Evolutionary conservation across 2,888 invertebrate genomes (phyloP).

Genomic region (Malthinus seriepunctatus): DNA sequence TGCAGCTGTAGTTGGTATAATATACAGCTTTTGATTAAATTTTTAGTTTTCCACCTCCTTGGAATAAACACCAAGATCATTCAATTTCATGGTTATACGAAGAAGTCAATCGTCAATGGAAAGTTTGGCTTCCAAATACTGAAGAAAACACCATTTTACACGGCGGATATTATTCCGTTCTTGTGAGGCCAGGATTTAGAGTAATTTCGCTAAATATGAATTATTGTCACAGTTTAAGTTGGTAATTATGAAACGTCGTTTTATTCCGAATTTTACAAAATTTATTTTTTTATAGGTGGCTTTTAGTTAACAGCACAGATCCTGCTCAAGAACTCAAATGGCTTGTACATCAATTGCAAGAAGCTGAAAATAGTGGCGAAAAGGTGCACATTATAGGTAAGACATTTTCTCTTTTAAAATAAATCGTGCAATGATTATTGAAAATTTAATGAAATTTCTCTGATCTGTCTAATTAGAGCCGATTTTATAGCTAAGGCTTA

Average conservation of each 20-base stretch:
- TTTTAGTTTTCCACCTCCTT: slow-evolving; percentile 83
- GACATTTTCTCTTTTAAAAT: too few species aligned
- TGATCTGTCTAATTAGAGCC: too few species aligned
- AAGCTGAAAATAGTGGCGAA: slow-evolving; percentile 89
- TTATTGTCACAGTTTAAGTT: slow-evolving; percentile 92
- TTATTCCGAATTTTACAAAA: slow-evolving; percentile 1
- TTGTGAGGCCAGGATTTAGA: slow-evolving; percentile 85
- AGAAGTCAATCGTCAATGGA: slow-evolving; percentile 85
- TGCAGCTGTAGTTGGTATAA: neutral
- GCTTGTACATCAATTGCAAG: slow-evolving; percentile 89
- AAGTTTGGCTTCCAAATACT: slow-evolving; percentile 84
- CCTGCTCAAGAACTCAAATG: slow-evolving; percentile 93
- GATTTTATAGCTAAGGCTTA: too few species aligned
- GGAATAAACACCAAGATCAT: slow-evolving; percentile 76
- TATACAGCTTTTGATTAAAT: neutral
- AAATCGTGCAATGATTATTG: too few species aligned
- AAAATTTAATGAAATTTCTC: too few species aligned
- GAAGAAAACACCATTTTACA: slow-evolving; percentile 81
- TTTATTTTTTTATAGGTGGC: slow-evolving; percentile 66
- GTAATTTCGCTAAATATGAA: slow-evolving; percentile 94
- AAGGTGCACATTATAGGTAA: slow-evolving; percentile 92
- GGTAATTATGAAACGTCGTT: slow-evolving; percentile 59
- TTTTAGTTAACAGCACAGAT: slow-evolving; percentile 93
- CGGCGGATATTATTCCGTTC: slow-evolving; percentile 89
- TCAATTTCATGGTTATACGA: slow-evolving; percentile 91